Percentiles rank a stretch among this genome's conserved stretches.
Evolutionary conservation across 2,797 vertebrate genomes (phyloP).

Genomic region (Microchirus variegatus): DNA sequence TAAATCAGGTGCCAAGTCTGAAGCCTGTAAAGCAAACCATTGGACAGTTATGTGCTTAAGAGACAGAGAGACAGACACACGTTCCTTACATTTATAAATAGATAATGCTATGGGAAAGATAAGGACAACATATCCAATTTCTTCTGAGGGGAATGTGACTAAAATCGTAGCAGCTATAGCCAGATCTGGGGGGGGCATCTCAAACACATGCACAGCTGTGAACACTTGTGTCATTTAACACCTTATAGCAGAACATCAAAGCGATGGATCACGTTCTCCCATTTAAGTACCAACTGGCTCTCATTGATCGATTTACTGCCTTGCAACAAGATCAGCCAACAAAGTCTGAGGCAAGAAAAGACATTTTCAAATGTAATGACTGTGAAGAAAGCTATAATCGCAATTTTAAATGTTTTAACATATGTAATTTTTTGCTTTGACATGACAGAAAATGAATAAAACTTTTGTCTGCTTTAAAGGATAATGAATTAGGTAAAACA

Average conservation of each 20-base stretch:
- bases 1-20: too few relatives aligned
- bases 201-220: conserved; percentile 75
- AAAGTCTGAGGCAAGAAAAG: conserved; percentile 47
- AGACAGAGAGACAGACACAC: too few relatives aligned
- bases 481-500: too few relatives aligned
- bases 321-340: conserved; percentile 66
- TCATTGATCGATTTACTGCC: conserved; percentile 56
- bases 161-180: conserved; percentile 49
- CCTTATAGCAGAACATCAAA: conserved; percentile 77
- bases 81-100: too few relatives aligned
- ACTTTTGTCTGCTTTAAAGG: too few relatives aligned
- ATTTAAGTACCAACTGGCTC: conserved; percentile 27
- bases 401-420: conserved; percentile 65
- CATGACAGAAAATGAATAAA: conserved; percentile 6
- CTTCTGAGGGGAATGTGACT: conserved; percentile 54
- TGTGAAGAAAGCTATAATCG: conserved; percentile 44
- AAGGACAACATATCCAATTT: conserved; percentile 16
- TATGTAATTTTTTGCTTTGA: conserved; percentile 35
- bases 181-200: conserved; percentile 36
- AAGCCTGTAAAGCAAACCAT: too few relatives aligned
- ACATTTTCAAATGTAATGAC: conserved; percentile 62
- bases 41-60: too few relatives aligned
- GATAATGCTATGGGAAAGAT: too few relatives aligned
- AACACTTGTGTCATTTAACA: conserved; percentile 80
- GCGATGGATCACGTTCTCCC: conserved; percentile 57